A percentile compares a stretch with the other conserved stretches of the same genome.
These are phyloP conservation scores for Tridacna gigas DNA, from an alignment of 2,888 invertebrate genomes.

Conservation along the genomic window DNA sequence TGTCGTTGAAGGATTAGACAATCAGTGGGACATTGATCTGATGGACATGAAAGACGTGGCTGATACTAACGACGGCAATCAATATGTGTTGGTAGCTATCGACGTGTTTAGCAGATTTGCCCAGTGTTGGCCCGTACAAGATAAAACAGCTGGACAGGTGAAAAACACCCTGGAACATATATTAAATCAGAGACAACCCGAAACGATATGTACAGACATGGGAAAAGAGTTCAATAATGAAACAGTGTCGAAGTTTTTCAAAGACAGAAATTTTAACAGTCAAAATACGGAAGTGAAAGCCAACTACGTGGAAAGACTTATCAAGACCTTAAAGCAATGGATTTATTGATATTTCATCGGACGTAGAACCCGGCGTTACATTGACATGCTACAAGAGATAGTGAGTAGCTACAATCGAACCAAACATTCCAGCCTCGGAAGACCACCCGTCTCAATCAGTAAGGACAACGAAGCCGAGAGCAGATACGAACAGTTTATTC, in stretches of 20 bases:
- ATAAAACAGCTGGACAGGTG: background rate
- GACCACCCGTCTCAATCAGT: slow-evolving; percentile 29
- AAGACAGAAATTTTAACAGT: slow-evolving; percentile 8
- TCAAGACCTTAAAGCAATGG: slow-evolving; percentile 34
- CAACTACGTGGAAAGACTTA: slow-evolving; percentile 42
- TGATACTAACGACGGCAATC: slow-evolving; percentile 33
- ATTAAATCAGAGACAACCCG: slow-evolving; percentile 30
- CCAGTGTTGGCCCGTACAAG: background rate
- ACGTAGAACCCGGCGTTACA: slow-evolving; percentile 25
- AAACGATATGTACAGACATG: slow-evolving; percentile 33
- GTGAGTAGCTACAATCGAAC: slow-evolving; percentile 47
- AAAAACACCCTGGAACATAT: background rate
- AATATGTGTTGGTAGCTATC: slow-evolving; percentile 28
- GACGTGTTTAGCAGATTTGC: slow-evolving; percentile 19
- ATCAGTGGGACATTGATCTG: slow-evolving; percentile 41
- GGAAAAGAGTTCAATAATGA: slow-evolving; percentile 38
- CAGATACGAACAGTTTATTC: slow-evolving; percentile 29
- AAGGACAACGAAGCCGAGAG: slow-evolving; percentile 31
- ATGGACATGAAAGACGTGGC: too few relatives aligned
- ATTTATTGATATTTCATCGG: slow-evolving; percentile 36
- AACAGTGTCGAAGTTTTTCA: slow-evolving; percentile 24
- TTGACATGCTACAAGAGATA: slow-evolving; percentile 28
- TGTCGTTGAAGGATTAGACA: slow-evolving; percentile 41
- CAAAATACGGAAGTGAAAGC: slow-evolving; percentile 41
- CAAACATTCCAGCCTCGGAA: slow-evolving; percentile 33